Evolutionary conservation across 1,140 invertebrate genomes (phyloP).

Genomic region (Drosophila tristis): DNA sequence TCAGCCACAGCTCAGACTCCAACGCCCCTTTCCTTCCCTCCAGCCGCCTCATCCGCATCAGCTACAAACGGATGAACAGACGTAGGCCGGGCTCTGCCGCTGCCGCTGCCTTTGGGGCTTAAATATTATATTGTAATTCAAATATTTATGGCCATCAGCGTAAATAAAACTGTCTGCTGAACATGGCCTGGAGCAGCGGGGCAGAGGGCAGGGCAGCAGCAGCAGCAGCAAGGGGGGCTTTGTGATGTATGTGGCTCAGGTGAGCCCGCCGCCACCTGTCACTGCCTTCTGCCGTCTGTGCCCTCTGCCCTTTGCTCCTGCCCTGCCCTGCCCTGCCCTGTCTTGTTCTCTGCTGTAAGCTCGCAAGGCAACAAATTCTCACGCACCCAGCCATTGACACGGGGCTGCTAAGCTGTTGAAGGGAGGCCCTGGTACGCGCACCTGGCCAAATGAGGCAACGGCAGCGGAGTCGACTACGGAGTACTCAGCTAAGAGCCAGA

Average conservation of each 20-base stretch:
- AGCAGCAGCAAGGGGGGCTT: background rate
- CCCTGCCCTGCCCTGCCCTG: background rate
- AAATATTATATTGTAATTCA: slow-evolving; percentile 83
- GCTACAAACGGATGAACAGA: slow-evolving; percentile 1
- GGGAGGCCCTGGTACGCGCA: slow-evolving; percentile 45
- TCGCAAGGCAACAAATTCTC: slow-evolving; percentile 68
- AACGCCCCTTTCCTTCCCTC: too few relatives aligned
- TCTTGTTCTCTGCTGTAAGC: slow-evolving; percentile 46
- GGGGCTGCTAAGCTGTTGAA: slow-evolving; percentile 67
- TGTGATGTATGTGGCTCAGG: slow-evolving; percentile 64
- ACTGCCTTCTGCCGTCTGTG: slow-evolving; percentile 10
- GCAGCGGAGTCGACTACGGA: too few relatives aligned
- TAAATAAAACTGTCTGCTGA: slow-evolving; percentile 81
- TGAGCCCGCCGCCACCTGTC: slow-evolving; percentile 47
- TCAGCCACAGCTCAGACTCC: too few relatives aligned
- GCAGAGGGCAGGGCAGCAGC: too few relatives aligned
- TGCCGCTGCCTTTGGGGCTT: slow-evolving; percentile 49
- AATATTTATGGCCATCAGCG: slow-evolving; percentile 82
- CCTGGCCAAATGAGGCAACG: slow-evolving; percentile 12
- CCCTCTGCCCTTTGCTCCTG: background rate
- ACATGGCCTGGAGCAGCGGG: slow-evolving; percentile 23
- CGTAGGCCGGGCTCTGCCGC: slow-evolving; percentile 6
- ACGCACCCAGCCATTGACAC: slow-evolving; percentile 76
- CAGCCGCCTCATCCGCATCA: too few relatives aligned
- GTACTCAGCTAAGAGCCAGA: too few relatives aligned